A percentile compares a stretch with the other conserved stretches of the same genome.
Conservation (phyloP, 2,797 vertebrate genomes). For the Coracias cyanogaster region DNA sequence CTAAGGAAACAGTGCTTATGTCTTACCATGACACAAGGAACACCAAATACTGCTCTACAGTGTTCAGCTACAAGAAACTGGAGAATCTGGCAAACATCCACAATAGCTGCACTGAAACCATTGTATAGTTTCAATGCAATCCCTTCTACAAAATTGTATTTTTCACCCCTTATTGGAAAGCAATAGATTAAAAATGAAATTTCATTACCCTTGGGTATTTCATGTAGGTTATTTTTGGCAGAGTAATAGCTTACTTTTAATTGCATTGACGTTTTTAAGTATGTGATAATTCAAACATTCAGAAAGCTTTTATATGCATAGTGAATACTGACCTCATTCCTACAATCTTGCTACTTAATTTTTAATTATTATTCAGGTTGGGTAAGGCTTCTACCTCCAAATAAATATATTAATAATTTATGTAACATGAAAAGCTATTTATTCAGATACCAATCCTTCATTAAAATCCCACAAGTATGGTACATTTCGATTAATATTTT, state of each 20-base stretch:
- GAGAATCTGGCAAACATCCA: background rate
- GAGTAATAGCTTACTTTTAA: slow-evolving; percentile 3
- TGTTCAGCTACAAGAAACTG: background rate
- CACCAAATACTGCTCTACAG: background rate
- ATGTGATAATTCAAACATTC: slow-evolving; percentile 2
- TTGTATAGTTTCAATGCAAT: background rate
- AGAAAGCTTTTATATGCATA: background rate
- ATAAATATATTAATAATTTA: background rate
- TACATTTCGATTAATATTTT: background rate
- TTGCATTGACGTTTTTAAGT: slow-evolving; percentile 15
- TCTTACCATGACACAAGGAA: background rate
- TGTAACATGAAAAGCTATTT: background rate
- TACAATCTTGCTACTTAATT: background rate
- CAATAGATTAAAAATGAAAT: slow-evolving; percentile 27
- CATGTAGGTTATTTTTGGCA: background rate
- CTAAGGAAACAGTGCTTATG: background rate
- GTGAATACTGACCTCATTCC: background rate
- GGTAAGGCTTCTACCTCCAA: background rate
- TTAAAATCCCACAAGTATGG: background rate
- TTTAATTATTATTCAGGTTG: background rate
- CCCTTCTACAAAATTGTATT: background rate
- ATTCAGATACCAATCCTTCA: background rate
- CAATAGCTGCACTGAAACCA: background rate
- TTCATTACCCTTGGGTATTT: background rate
- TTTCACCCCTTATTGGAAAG: background rate